These are phyloP conservation scores for Melanotaenia nigrans DNA, from an alignment of 2,797 vertebrate species.

Conservation along the genomic window DNA sequence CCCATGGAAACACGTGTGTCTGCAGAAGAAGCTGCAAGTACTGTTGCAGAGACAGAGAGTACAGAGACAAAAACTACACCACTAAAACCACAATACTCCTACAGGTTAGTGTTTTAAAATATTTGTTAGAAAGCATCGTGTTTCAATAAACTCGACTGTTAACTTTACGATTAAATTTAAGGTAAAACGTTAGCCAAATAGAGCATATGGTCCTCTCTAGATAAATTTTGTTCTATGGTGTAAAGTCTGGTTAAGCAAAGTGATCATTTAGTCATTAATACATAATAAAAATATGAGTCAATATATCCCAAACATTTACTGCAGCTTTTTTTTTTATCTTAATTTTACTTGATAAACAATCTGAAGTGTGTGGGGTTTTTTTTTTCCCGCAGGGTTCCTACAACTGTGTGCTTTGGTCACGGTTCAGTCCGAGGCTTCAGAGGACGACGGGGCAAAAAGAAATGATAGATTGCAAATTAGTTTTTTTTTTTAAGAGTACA, in stretches of 20 bases:
- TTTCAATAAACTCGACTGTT: not conserved
- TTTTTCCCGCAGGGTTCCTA: slow-evolving; percentile 80
- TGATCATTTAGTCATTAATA: not conserved
- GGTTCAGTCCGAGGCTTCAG: slow-evolving; percentile 86
- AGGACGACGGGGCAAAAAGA: slow-evolving; percentile 79
- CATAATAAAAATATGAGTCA: not conserved
- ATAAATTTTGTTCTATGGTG: not conserved
- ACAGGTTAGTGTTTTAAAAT: slow-evolving; percentile 73
- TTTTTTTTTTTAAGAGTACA: slow-evolving; percentile 4
- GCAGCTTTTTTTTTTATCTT: slow-evolving; percentile 3
- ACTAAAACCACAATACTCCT: slow-evolving; percentile 73
- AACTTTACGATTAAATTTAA: not conserved
- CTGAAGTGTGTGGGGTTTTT: too few relatives aligned
- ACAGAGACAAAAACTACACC: slow-evolving; percentile 3
- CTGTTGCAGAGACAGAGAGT: slow-evolving; percentile 16
- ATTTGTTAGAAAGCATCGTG: not conserved
- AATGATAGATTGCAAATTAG: slow-evolving; percentile 54
- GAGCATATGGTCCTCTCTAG: not conserved
- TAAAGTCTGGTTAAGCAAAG: not conserved
- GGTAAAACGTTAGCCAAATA: not conserved
- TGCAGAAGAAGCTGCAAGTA: slow-evolving; percentile 32
- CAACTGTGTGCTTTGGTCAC: slow-evolving; percentile 86
- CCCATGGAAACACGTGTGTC: slow-evolving; percentile 76
- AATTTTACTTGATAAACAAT: not conserved
- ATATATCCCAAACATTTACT: not conserved